These are phyloP conservation scores for Acropora tenuis DNA, from an alignment of 64 coral and sea anemone species.

Conservation along the genomic window DNA sequence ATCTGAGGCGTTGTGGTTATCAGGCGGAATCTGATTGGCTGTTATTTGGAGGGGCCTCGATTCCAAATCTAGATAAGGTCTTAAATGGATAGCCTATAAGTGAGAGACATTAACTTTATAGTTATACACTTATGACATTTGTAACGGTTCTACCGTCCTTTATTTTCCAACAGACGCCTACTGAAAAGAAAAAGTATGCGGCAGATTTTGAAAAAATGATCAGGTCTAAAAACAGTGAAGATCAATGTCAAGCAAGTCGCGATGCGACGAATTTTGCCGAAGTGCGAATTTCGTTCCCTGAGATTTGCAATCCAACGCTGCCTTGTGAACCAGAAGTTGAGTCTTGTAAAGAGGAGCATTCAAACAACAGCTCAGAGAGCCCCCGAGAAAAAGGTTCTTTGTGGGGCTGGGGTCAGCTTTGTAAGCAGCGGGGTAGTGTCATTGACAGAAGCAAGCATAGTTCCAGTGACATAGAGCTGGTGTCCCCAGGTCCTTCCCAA, in stretches of 20 bases:
- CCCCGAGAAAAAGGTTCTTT: slow-evolving; percentile 24
- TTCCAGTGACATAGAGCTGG: slow-evolving; percentile 41
- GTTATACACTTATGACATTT: too few relatives aligned
- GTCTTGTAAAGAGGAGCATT: slow-evolving; percentile 28
- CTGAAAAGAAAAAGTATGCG: slow-evolving; percentile 8
- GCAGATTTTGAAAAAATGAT: slow-evolving; percentile 40
- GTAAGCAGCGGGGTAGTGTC: background rate
- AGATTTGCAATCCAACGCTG: background rate
- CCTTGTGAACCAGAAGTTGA: slow-evolving; percentile 9
- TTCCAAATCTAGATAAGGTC: too few relatives aligned
- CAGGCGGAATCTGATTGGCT: too few relatives aligned
- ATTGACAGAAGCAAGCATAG: slow-evolving; percentile 18
- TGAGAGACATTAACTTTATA: too few relatives aligned
- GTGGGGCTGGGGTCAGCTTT: background rate
- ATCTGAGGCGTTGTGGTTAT: too few relatives aligned
- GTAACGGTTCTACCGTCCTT: too few relatives aligned
- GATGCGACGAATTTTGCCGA: slow-evolving; percentile 7
- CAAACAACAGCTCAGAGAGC: background rate
- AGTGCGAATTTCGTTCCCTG: background rate
- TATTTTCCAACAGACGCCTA: background rate
- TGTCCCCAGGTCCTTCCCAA: background rate
- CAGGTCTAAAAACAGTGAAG: slow-evolving; percentile 41
- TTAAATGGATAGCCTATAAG: too few relatives aligned
- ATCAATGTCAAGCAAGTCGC: slow-evolving; percentile 25
- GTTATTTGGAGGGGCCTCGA: too few relatives aligned